These are phyloP conservation scores for Balearica regulorum DNA, from an alignment of 2,797 vertebrate genomes.

Conservation along the genomic window DNA sequence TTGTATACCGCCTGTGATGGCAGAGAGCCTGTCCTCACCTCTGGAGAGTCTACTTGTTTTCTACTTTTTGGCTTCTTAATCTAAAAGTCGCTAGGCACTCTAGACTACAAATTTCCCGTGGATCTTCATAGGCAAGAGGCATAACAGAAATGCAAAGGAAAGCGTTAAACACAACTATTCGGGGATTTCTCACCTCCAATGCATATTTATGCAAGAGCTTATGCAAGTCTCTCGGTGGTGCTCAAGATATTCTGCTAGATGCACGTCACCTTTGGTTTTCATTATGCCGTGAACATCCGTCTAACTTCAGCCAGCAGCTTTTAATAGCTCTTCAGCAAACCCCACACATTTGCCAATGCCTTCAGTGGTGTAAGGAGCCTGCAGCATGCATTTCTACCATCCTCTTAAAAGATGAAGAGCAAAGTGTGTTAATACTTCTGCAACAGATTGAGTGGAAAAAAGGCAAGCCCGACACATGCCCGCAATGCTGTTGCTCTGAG, in stretches of 20 bases:
- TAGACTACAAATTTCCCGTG: rapidly evolving
- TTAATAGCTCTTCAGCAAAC: not conserved
- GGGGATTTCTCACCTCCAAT: not conserved
- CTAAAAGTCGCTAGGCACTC: not conserved
- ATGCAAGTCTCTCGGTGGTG: not conserved
- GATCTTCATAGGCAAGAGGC: not conserved
- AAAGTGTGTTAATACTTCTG: not conserved
- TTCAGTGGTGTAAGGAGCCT: not conserved
- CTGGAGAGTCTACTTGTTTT: not conserved
- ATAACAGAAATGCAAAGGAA: not conserved
- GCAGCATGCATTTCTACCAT: not conserved
- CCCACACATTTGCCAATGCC: not conserved
- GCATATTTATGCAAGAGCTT: not conserved
- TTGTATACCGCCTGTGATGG: not conserved
- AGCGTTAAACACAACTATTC: not conserved
- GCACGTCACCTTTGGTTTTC: not conserved
- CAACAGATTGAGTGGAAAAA: not conserved
- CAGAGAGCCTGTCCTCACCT: not conserved
- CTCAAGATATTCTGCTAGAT: not conserved
- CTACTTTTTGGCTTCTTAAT: not conserved
- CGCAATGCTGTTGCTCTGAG: not conserved
- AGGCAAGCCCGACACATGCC: not conserved
- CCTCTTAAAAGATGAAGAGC: not conserved
- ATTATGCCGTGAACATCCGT: not conserved
- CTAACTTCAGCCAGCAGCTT: not conserved